A percentile compares a stretch with the other conserved stretches of the same genome.
Conservation (phyloP, 1,140 invertebrate species). For the Bombus confusus region DNA sequence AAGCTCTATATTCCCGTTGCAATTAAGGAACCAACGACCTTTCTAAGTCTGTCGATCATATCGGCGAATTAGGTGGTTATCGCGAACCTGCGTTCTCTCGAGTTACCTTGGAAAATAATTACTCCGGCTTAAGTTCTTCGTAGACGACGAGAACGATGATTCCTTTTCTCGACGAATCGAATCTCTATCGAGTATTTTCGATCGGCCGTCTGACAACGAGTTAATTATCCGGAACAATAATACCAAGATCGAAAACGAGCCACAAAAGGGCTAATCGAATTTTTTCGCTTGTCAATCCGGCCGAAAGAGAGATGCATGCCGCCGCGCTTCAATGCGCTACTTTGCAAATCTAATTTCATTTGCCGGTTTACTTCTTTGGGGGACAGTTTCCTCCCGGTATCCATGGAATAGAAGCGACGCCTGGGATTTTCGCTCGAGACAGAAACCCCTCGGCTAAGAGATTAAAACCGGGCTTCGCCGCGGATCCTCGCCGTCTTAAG, state of each 20-base stretch:
- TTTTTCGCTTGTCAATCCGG: neutral
- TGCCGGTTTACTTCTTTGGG: conserved; percentile 38
- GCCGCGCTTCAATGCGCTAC: conserved; percentile 2
- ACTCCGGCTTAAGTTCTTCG: neutral
- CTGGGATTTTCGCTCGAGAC: conserved; percentile 43
- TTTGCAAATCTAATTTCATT: conserved; percentile 58
- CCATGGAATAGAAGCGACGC: conserved; percentile 18
- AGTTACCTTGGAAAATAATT: conserved; percentile 14
- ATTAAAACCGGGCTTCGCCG: conserved; percentile 31
- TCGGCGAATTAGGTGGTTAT: conserved; percentile 26
- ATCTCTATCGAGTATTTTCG: neutral
- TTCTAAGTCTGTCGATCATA: conserved; percentile 15
- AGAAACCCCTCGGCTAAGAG: conserved; percentile 32
- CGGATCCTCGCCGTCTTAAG: neutral
- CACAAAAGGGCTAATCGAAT: neutral
- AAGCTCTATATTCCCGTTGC: neutral
- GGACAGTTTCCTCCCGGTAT: neutral
- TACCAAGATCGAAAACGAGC: neutral
- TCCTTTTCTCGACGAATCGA: too few relatives aligned
- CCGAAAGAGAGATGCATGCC: neutral
- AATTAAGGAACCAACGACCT: conserved; percentile 31
- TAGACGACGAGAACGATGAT: too few relatives aligned
- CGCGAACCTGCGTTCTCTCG: neutral
- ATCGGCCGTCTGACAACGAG: neutral
- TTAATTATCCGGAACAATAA: neutral